Evolutionary conservation across 2,797 vertebrate genomes (phyloP).

Genomic region (Tinamus major): DNA sequence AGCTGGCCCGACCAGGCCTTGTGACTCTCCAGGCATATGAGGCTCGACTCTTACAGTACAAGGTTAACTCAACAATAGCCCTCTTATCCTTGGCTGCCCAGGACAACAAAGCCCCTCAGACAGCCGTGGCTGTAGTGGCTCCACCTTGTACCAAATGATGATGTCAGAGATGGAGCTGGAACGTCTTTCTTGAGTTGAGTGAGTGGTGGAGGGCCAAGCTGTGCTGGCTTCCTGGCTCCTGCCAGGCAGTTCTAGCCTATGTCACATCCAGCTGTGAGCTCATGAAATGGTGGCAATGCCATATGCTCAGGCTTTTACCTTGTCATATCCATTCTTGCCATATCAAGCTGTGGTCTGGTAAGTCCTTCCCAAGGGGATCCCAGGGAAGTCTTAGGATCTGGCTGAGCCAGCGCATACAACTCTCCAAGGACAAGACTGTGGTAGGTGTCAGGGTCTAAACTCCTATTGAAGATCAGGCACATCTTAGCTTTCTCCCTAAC

Average conservation of each 20-base stretch:
- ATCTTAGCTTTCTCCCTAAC: neutral
- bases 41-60: conserved; percentile 48
- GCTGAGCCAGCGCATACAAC: neutral
- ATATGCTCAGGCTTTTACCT: neutral
- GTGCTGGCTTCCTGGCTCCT: neutral
- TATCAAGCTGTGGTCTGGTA: neutral
- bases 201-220: neutral
- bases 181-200: neutral
- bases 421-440: neutral
- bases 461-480: neutral
- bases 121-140: neutral
- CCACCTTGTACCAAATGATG: conserved; percentile 43
- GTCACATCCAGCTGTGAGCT: neutral
- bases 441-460: neutral
- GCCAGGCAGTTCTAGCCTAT: neutral
- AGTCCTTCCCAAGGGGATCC: neutral
- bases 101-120: conserved; percentile 65
- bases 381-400: neutral
- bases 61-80: conserved; percentile 56
- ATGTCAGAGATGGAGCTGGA: conserved; percentile 16
- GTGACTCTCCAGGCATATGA: conserved; percentile 16
- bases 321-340: neutral
- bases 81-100: conserved; percentile 30
- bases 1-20: conserved; percentile 61
- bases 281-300: rapidly evolving